Base-by-base conservation (phyloP, 2,888 invertebrate species). In the Caenorhabditis sp. region DNA sequence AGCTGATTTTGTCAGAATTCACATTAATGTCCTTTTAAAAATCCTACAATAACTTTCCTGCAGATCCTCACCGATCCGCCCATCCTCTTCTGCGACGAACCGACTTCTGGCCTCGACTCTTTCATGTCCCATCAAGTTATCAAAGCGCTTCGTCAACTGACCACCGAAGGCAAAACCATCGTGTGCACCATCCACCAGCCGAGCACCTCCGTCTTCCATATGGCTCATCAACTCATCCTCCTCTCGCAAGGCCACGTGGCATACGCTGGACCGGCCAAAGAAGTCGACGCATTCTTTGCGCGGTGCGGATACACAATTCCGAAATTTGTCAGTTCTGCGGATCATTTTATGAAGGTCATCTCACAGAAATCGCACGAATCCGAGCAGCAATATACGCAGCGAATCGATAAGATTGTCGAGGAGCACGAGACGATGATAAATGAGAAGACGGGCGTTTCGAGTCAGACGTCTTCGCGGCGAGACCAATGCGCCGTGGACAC, bases 151-250 rank as follows among this genome's bases (percentile, higher is more conserved):
- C 71, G 71, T 3, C 71, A 79, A 22, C 50, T 79, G 51, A 55
- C 71, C 11, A 79, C 86, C 6, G 91, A 95, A 88, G 96, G 97
- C 26, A 96, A 96, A 93, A 97, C 97, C 0, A 95, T 97, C 65
- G 94, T 98, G 24, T 95, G 95, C 89, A 97, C 97, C 0, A 96
- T 98, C 84, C 97, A 97, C 93, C 97, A 98, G 92, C 97, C 97
- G 0, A 96, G 96, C 0, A 97, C 96, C 0, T 96, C 97, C 92
- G 92, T 93, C 22, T 97, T 95, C 92, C 94, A 95, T 20, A 94
- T 97, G 93, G 97, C 97, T 90, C 96, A 97, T 32, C 76, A 67
- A 44, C 72, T 88, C 2, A 83, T 87, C 20, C 85, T 89, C 15
- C 69, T 88, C 69, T 82, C 84, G 0, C 55, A 78, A 32, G 89